A percentile compares a stretch with the other conserved stretches of the same genome.
Evolutionary conservation across 2,113 vertebrate genomes (phyloP).

Genomic region (Cynocephalus volans): DNA sequence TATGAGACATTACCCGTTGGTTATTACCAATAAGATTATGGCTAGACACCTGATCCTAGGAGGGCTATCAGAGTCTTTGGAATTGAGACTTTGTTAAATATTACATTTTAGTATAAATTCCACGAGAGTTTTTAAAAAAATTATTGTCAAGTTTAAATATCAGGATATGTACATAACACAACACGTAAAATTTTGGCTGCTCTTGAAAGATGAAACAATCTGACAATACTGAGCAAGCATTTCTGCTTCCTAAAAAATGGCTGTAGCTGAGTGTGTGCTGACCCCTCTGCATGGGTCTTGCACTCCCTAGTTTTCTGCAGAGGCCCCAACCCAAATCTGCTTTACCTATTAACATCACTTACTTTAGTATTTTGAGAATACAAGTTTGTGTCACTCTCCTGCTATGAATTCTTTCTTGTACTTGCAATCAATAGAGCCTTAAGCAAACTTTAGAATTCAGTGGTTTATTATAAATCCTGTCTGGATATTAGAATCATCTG

Average conservation of each 20-base stretch:
- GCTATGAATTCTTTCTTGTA: neutral
- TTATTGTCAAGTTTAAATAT: neutral
- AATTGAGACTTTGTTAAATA: neutral
- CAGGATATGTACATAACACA: neutral
- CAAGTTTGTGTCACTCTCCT: neutral
- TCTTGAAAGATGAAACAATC: neutral
- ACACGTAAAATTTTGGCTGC: neutral
- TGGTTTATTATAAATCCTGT: neutral
- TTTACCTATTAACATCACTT: neutral
- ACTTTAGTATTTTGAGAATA: neutral
- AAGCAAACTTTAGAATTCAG: constrained; percentile 15
- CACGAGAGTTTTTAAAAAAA: neutral
- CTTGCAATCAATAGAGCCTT: neutral
- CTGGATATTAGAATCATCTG: neutral
- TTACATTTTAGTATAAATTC: neutral
- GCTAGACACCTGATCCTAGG: neutral
- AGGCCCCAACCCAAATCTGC: neutral
- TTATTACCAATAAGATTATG: neutral
- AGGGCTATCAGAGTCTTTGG: neutral
- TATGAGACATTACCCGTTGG: neutral
- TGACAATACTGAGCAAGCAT: neutral
- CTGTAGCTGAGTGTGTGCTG: neutral
- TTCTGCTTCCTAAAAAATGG: neutral
- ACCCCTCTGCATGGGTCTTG: neutral
- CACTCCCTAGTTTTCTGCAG: neutral